Conservation (phyloP, 2,113 vertebrate species). For the Sylvietta virens region DNA sequence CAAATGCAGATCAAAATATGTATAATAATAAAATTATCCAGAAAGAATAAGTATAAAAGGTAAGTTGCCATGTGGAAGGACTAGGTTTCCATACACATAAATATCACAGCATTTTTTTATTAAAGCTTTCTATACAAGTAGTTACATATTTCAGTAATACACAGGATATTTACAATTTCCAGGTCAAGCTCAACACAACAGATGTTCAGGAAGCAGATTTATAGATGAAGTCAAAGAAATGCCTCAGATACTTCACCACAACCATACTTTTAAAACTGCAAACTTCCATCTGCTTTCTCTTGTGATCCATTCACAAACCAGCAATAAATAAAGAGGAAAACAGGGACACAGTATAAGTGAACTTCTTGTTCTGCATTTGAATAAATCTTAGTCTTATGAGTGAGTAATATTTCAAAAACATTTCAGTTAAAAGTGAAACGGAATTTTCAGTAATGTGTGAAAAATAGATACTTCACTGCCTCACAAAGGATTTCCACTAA, state of each 20-base stretch:
- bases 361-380: neutral
- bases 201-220: conserved; percentile 58
- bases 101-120: neutral
- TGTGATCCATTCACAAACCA: neutral
- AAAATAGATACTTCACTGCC: neutral
- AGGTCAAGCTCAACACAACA: conserved; percentile 46
- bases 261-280: neutral
- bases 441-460: neutral
- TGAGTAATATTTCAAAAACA: neutral
- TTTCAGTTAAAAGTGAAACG: neutral
- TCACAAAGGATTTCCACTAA: neutral
- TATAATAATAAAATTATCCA: neutral
- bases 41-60: neutral
- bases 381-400: neutral
- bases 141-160: conserved; percentile 51
- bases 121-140: conserved; percentile 20
- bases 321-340: neutral
- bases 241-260: neutral
- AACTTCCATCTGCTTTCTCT: conserved; percentile 21
- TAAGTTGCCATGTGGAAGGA: neutral
- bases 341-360: neutral
- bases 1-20: neutral
- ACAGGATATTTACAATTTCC: conserved; percentile 64
- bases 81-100: neutral
- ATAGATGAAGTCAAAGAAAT: conserved; percentile 56